A percentile compares a stretch with the other conserved stretches of the same genome.
Evolutionary conservation across 2,797 vertebrate species (phyloP).

Genomic region (Aselliscus stoliczkanus): DNA sequence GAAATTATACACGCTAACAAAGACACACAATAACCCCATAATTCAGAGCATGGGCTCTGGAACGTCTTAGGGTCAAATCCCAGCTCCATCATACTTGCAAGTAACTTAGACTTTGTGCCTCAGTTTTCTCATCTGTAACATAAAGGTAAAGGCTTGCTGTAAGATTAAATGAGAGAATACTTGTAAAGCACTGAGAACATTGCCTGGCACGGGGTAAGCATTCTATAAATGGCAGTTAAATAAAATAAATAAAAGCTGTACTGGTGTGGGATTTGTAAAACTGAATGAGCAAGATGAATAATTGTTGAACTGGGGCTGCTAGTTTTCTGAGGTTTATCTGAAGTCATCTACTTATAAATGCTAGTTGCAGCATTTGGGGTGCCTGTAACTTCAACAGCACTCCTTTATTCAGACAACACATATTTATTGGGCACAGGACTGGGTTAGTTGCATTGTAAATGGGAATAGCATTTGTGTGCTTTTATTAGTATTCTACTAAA

Average conservation of each 20-base stretch:
- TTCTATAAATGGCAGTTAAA: not conserved
- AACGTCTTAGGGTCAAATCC: conserved; percentile 35
- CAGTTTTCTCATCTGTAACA: conserved; percentile 13
- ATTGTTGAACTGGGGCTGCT: conserved; percentile 59
- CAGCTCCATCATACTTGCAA: not conserved
- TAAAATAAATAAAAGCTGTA: conserved; percentile 27
- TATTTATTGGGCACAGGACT: not conserved
- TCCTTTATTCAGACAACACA: not conserved
- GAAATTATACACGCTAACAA: not conserved
- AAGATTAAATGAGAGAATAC: not conserved
- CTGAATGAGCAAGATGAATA: conserved; percentile 68
- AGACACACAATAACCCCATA: conserved; percentile 32
- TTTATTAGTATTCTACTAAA: conserved; percentile 52
- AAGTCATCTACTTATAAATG: conserved; percentile 60
- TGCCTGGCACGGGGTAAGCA: not conserved
- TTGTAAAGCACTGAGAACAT: not conserved
- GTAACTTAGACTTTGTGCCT: conserved; percentile 27
- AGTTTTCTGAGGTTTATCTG: conserved; percentile 61
- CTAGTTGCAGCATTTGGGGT: conserved; percentile 40
- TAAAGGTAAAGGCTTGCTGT: not conserved
- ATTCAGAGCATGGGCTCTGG: not conserved
- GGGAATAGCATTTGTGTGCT: conserved; percentile 3
- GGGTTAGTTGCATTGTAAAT: not conserved
- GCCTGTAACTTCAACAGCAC: conserved; percentile 29
- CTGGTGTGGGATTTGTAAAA: conserved; percentile 62